Base-by-base conservation (phyloP, 2,888 invertebrate genomes). In the Arrhopalites spinosus region DNA sequence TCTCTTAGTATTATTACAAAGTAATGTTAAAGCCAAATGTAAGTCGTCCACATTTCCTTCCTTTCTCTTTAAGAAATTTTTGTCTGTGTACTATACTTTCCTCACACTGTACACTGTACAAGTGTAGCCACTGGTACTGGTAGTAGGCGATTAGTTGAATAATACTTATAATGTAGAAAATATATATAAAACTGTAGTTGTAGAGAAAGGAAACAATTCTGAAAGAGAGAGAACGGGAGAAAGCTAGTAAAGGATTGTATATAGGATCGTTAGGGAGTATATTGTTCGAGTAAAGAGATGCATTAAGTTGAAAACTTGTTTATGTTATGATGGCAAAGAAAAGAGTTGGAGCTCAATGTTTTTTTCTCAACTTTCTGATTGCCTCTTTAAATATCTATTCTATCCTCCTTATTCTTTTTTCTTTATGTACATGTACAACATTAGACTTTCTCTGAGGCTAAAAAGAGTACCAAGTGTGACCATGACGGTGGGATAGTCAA, bases 271-370 rank as follows among this genome's bases (percentile, higher is more conserved):
- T 59, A 20, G 20, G 59, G 59, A 59, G 59, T 59, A 23, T 7
- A 17, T 29, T n/a, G n/a, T 36, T 17, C 1, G 1, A 23, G 1
- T 25, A 68, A 36, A 27, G 45, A 27, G 47, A 68, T 47, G 47
- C 47, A 45, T 68, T 27, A 68, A 47, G 25, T 68, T 66, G 66
- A 66, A 66, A 66, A 66, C 66, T 66, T 47, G 67, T 68, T 68
- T 68, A 47, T 36, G 47, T 47, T 68, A 47, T 47, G 13, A 20
- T 27, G 27, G 53, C n/a, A n/a, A 20, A 23, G 59, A 53, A 17
- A 15, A 59, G 23, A 23, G 20, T 15, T 15, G 43, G 30, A 66
- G 43, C 43, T 66, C 43, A 36, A 36, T 66, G 36, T 66, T 66
- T 36, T 36, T 20, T n/a, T 43, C 43, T 66, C 43, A 36, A 66